These are phyloP conservation scores for Tipula lateralis DNA, from an alignment of 2,888 invertebrate species.

Conservation along the genomic window DNA sequence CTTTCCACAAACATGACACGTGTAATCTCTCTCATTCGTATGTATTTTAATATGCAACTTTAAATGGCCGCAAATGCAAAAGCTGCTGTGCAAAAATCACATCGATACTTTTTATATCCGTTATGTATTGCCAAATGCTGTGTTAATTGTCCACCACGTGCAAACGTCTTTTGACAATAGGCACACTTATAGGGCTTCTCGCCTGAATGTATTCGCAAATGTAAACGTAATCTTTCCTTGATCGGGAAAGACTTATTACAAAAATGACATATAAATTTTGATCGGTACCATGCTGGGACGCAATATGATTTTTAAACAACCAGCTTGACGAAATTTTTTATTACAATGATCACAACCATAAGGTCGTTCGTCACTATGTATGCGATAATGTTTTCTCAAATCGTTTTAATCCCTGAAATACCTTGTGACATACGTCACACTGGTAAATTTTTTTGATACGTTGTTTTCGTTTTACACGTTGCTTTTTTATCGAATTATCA, in stretches of 20 bases:
- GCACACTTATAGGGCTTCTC: slow-evolving; percentile 63
- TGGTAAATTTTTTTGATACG: background rate
- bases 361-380: slow-evolving; percentile 62
- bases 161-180: slow-evolving; percentile 61
- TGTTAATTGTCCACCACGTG: slow-evolving; percentile 62
- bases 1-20: slow-evolving; percentile 75
- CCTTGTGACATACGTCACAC: slow-evolving; percentile 61
- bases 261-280: slow-evolving; percentile 62
- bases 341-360: slow-evolving; percentile 60
- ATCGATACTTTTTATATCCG: slow-evolving; percentile 65
- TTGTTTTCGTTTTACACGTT: background rate
- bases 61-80: slow-evolving; percentile 63
- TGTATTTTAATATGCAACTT: slow-evolving; percentile 64
- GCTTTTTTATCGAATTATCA: background rate
- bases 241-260: slow-evolving; percentile 72
- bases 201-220: slow-evolving; percentile 68
- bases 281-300: slow-evolving; percentile 44
- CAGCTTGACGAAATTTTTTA: slow-evolving; percentile 59
- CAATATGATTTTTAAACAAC: slow-evolving; percentile 59
- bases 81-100: slow-evolving; percentile 64
- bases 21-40: slow-evolving; percentile 67
- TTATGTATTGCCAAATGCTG: slow-evolving; percentile 73
- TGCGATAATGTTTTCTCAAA: slow-evolving; percentile 61
- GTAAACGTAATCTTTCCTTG: slow-evolving; percentile 68
- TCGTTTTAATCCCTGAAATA: slow-evolving; percentile 61